phyloP scores from a whole-genome alignment of 2,797 vertebrate species.

The Balearica regulorum region DNA sequence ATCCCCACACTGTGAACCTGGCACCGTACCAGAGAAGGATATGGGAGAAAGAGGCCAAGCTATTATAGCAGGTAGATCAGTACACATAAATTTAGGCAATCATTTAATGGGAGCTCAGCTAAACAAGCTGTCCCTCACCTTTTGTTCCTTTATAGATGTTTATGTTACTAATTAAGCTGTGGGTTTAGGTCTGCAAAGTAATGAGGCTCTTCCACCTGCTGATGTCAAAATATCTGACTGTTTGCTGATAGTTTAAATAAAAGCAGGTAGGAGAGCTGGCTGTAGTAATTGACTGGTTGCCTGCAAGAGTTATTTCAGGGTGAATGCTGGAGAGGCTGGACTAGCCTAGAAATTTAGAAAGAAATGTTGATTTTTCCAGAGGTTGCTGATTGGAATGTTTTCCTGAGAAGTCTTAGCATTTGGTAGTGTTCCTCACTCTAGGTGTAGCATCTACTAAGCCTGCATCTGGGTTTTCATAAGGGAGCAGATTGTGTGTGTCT shows the following conservation, averaged over 20 bases:
- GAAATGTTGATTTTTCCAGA: not conserved
- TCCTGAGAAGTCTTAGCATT: not conserved
- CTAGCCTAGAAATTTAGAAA: not conserved
- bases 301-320: not conserved
- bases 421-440: not conserved
- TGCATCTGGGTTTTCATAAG: slow-evolving; percentile 17
- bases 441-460: not conserved
- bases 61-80: not conserved
- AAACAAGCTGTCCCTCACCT: slow-evolving; percentile 46
- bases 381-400: not conserved
- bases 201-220: slow-evolving; percentile 42
- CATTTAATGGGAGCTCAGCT: not conserved
- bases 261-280: not conserved
- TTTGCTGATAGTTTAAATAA: slow-evolving; percentile 9
- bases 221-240: slow-evolving; percentile 45
- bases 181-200: slow-evolving; percentile 34
- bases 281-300: not conserved
- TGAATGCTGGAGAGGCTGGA: not conserved
- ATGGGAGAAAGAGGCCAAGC: not conserved
- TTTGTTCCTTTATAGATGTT: slow-evolving; percentile 48
- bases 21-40: not conserved
- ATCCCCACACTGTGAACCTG: not conserved
- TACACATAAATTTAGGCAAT: not conserved
- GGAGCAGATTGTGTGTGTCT: slow-evolving; percentile 46
- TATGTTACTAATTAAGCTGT: slow-evolving; percentile 57